Conservation (phyloP, 2,888 invertebrate genomes). For the Sinelater perroti region DNA sequence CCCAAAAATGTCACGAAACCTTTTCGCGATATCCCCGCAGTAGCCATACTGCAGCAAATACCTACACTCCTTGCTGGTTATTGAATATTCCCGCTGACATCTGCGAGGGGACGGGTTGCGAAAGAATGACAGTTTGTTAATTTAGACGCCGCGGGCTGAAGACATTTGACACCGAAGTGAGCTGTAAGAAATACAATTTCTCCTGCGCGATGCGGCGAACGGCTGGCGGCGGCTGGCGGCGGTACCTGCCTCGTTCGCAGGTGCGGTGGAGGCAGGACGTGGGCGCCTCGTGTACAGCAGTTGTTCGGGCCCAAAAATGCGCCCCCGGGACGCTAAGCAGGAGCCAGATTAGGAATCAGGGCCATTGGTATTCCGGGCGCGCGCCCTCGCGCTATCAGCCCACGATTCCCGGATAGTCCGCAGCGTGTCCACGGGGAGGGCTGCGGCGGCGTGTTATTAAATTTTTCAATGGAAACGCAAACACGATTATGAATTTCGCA, state of each 20-base stretch:
- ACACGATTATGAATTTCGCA: constrained; percentile 58
- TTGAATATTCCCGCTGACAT: constrained; percentile 51
- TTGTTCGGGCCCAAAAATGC: no score
- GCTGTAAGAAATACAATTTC: constrained; percentile 34
- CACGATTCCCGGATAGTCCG: constrained; percentile 20
- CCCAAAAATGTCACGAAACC: no score
- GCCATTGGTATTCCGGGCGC: constrained; percentile 26
- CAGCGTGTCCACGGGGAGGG: constrained; percentile 24
- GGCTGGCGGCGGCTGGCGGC: no score
- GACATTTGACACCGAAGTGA: constrained; percentile 46
- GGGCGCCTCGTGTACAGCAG: no score
- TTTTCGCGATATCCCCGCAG: no score
- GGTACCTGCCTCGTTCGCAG: no score
- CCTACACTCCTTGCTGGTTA: constrained; percentile 43
- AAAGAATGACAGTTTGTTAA: constrained; percentile 53
- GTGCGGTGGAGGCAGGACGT: no score
- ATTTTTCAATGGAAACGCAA: constrained; percentile 55
- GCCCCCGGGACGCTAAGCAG: no score
- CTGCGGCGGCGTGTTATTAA: constrained; percentile 45
- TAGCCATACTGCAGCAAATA: constrained; percentile 40
- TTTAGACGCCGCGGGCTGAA: constrained; percentile 49
- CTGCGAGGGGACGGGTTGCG: constrained; percentile 45
- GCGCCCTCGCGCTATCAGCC: constrained; percentile 17
- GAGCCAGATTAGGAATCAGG: constrained; percentile 16
- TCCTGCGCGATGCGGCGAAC: no score